Evolutionary conservation across 2,113 vertebrate species (phyloP).

Genomic region (Hyperoodon ampullatus): DNA sequence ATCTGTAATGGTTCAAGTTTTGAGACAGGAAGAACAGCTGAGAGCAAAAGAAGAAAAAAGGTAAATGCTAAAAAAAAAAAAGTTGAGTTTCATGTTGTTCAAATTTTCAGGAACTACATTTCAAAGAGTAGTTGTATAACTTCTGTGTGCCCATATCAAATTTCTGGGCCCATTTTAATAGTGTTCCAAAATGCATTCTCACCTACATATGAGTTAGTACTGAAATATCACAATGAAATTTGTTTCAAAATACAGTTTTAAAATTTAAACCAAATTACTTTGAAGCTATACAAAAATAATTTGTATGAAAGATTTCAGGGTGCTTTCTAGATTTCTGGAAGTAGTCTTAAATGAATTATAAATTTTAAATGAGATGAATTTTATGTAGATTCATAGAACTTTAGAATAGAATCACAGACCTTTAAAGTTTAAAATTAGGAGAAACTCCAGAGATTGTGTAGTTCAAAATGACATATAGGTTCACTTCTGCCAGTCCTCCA

Average conservation of each 20-base stretch:
- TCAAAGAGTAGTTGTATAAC: slow-evolving; percentile 55
- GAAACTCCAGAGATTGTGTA: not conserved
- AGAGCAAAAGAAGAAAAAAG: slow-evolving; percentile 96
- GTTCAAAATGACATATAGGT: slow-evolving; percentile 40
- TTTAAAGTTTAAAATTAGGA: slow-evolving; percentile 52
- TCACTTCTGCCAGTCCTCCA: not conserved
- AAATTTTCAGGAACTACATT: slow-evolving; percentile 58
- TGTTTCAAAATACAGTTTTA: slow-evolving; percentile 56
- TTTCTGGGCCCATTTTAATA: slow-evolving; percentile 45
- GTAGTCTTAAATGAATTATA: slow-evolving; percentile 32
- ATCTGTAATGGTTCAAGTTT: slow-evolving; percentile 95
- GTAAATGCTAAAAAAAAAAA: slow-evolving; percentile 85
- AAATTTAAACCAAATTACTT: slow-evolving; percentile 54
- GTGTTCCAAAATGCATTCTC: slow-evolving; percentile 38
- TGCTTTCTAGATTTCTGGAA: slow-evolving; percentile 59
- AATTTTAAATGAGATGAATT: slow-evolving; percentile 49
- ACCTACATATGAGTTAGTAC: slow-evolving; percentile 36
- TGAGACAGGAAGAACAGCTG: slow-evolving; percentile 95
- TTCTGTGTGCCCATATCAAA: slow-evolving; percentile 36
- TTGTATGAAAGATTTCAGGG: slow-evolving; percentile 53
- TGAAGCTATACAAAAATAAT: slow-evolving; percentile 44
- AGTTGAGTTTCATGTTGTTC: slow-evolving; percentile 59
- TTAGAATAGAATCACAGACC: slow-evolving; percentile 35
- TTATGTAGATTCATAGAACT: not conserved
- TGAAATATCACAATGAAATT: slow-evolving; percentile 17